Percentiles rank a stretch among this genome's conserved stretches.
Conservation (phyloP, 2,113 vertebrate species). For the Thomomys bottae region DNA sequence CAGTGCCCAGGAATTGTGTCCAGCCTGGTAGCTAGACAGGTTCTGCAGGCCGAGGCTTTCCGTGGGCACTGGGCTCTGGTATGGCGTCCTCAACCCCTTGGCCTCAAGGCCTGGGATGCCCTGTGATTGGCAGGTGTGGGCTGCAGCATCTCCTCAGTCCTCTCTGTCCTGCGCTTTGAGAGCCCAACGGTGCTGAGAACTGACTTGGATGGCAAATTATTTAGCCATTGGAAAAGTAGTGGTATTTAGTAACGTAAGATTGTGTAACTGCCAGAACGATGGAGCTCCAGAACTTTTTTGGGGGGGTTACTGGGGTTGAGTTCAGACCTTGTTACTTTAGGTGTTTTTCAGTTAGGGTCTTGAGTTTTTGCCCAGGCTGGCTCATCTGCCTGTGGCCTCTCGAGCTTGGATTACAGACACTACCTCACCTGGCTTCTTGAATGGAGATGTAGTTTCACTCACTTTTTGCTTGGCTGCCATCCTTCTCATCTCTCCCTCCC, state of each 20-base stretch:
- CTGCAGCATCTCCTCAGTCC: background rate
- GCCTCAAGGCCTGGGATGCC: background rate
- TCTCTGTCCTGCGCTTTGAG: accelerated
- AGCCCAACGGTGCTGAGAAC: background rate
- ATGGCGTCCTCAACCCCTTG: accelerated
- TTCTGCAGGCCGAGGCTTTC: background rate
- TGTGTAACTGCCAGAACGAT: accelerated
- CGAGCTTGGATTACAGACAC: too few relatives aligned
- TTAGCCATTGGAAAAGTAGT: too few relatives aligned
- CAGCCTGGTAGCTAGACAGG: background rate
- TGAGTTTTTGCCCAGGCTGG: too few relatives aligned
- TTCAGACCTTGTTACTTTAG: too few relatives aligned
- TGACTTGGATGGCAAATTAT: background rate
- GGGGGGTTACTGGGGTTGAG: too few relatives aligned
- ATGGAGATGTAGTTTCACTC: too few relatives aligned
- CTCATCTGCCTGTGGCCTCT: too few relatives aligned
- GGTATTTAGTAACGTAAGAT: too few relatives aligned
- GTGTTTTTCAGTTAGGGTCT: too few relatives aligned
- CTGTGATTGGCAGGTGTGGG: background rate
- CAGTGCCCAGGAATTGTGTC: background rate
- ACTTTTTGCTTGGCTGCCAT: too few relatives aligned
- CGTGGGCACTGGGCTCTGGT: background rate
- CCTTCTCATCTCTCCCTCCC: too few relatives aligned
- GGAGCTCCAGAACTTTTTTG: background rate
- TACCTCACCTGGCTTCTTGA: too few relatives aligned